Evolutionary conservation across 2,797 vertebrate species (phyloP).

Genomic region (Hozukius guyotensis): DNA sequence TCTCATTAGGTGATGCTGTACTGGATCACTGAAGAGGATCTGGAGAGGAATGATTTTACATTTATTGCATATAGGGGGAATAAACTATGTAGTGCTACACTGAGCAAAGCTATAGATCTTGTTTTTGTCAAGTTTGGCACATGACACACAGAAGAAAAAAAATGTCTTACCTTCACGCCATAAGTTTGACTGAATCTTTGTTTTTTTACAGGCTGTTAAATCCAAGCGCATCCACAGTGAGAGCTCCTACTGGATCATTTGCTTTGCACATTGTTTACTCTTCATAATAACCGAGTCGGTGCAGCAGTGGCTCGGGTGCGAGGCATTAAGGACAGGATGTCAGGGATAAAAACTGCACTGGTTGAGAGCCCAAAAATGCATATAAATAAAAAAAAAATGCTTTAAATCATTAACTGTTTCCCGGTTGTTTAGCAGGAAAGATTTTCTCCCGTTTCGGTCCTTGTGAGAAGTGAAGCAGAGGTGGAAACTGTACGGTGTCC

Average conservation of each 20-base stretch:
- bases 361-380: background rate
- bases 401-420: background rate
- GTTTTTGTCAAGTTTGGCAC: slow-evolving; percentile 29
- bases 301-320: slow-evolving; percentile 24
- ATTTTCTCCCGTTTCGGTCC: background rate
- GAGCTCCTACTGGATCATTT: slow-evolving; percentile 45
- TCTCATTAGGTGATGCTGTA: background rate
- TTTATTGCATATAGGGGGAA: background rate
- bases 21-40: background rate
- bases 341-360: background rate
- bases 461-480: background rate
- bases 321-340: slow-evolving; percentile 43
- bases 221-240: slow-evolving; percentile 72
- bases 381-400: background rate
- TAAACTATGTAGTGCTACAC: background rate
- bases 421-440: background rate
- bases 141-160: background rate
- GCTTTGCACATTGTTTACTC: slow-evolving; percentile 61
- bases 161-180: slow-evolving; percentile 84
- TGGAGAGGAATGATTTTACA: background rate
- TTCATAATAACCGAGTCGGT: slow-evolving; percentile 11
- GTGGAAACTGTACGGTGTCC: slow-evolving; percentile 33
- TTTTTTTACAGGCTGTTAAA: slow-evolving; percentile 66
- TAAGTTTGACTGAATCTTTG: slow-evolving; percentile 75
- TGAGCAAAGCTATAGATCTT: background rate